These are phyloP conservation scores for Leptothorax acervorum DNA, from an alignment of 2,888 invertebrate genomes.

Conservation along the genomic window DNA sequence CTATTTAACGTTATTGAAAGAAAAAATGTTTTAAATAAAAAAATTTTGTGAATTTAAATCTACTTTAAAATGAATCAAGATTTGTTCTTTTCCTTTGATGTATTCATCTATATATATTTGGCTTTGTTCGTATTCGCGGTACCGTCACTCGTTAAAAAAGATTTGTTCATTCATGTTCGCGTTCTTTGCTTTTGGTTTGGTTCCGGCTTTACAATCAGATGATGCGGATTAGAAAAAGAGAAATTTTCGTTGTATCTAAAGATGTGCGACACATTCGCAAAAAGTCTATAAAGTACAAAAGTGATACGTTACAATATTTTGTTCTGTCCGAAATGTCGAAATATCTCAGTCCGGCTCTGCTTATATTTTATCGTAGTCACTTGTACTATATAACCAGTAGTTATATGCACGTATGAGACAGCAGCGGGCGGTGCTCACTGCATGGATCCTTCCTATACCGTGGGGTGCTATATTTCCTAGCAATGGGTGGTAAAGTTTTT, in stretches of 20 bases:
- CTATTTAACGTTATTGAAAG: background rate
- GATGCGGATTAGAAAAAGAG: background rate
- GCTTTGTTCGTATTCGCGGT: background rate
- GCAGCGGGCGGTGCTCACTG: constrained; percentile 51
- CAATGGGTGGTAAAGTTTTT: constrained; percentile 73
- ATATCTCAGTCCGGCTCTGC: constrained; percentile 40
- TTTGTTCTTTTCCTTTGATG: background rate
- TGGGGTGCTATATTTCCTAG: constrained; percentile 71
- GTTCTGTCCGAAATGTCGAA: constrained; percentile 29
- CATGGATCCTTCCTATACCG: constrained; percentile 61
- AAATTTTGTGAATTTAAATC: background rate
- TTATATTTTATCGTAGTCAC: constrained; percentile 70
- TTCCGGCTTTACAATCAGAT: background rate
- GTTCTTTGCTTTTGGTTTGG: background rate
- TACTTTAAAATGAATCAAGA: background rate
- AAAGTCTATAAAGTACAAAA: constrained; percentile 21
- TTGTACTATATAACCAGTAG: constrained; percentile 71
- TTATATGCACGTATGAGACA: constrained; percentile 65
- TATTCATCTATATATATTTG: background rate
- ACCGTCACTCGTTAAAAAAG: background rate
- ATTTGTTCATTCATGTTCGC: background rate
- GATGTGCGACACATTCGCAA: background rate
- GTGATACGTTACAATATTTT: constrained; percentile 27
- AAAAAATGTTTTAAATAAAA: background rate
- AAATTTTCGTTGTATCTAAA: background rate